Evolutionary conservation across 2,888 invertebrate species (phyloP).

Genomic region (Cheiracanthium punctorium): DNA sequence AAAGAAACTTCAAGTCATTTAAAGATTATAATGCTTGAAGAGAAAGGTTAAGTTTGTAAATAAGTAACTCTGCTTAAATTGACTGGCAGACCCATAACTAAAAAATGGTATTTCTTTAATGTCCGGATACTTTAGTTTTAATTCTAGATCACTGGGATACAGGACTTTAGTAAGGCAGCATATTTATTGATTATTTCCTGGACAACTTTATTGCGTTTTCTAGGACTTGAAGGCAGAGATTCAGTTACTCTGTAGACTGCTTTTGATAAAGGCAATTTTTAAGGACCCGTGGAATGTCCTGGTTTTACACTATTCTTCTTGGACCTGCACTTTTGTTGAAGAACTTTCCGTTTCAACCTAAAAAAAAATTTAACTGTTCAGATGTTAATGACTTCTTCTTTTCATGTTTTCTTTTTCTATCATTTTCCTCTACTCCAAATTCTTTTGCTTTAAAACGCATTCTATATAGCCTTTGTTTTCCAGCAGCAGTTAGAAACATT

Average conservation of each 20-base stretch:
- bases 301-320: neutral
- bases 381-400: neutral
- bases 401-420: neutral
- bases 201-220: constrained; percentile 3
- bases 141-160: too few relatives aligned
- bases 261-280: neutral
- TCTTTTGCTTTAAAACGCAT: neutral
- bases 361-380: neutral
- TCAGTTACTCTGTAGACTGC: neutral
- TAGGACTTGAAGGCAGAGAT: neutral
- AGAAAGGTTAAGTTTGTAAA: too few relatives aligned
- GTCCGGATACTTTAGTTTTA: too few relatives aligned
- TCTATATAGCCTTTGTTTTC: neutral
- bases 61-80: too few relatives aligned
- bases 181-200: neutral
- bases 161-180: too few relatives aligned
- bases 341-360: constrained; percentile 1
- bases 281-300: neutral
- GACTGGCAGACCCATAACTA: too few relatives aligned
- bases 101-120: too few relatives aligned
- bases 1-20: too few relatives aligned
- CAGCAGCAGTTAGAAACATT: constrained; percentile 5
- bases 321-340: constrained; percentile 1
- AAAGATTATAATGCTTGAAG: too few relatives aligned
- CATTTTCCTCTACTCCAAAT: too few relatives aligned